These are phyloP conservation scores for Sus cebifrons DNA, from an alignment of 2,797 vertebrate species.

Conservation along the genomic window DNA sequence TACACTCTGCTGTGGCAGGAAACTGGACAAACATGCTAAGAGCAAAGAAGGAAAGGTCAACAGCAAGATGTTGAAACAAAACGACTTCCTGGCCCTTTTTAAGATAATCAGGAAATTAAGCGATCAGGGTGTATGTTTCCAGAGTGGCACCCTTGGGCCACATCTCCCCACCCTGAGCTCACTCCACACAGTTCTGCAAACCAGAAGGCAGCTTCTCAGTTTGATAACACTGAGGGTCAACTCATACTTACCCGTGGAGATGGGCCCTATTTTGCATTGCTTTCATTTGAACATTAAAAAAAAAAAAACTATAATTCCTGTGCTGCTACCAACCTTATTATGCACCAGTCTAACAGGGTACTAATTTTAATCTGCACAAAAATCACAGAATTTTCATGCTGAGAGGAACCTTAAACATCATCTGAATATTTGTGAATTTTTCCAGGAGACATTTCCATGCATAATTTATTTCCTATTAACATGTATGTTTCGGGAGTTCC, in stretches of 20 bases:
- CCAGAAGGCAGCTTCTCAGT: not conserved
- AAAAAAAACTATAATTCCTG: not conserved
- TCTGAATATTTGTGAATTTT: conserved; percentile 65
- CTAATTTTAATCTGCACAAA: conserved; percentile 72
- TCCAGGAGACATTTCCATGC: conserved; percentile 40
- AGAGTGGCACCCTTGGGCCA: not conserved
- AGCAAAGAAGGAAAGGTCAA: not conserved
- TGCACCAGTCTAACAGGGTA: not conserved
- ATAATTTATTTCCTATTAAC: conserved; percentile 66
- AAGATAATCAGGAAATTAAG: not conserved
- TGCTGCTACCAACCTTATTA: conserved; percentile 18
- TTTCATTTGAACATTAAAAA: not conserved
- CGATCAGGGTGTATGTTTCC: accelerated
- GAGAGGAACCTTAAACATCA: conserved; percentile 48
- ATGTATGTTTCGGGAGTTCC: not conserved
- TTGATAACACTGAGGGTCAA: not conserved
- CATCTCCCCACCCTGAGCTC: not conserved
- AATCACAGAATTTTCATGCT: conserved; percentile 62
- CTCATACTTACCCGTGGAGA: not conserved
- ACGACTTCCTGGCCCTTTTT: not conserved
- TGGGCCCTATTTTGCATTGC: not conserved
- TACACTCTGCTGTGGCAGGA: not conserved
- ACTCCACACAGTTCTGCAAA: not conserved
- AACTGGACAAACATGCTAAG: not conserved
- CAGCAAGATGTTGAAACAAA: not conserved